phyloP scores from a whole-genome alignment of 2,113 vertebrate species.

The Tragelaphus scriptus region DNA sequence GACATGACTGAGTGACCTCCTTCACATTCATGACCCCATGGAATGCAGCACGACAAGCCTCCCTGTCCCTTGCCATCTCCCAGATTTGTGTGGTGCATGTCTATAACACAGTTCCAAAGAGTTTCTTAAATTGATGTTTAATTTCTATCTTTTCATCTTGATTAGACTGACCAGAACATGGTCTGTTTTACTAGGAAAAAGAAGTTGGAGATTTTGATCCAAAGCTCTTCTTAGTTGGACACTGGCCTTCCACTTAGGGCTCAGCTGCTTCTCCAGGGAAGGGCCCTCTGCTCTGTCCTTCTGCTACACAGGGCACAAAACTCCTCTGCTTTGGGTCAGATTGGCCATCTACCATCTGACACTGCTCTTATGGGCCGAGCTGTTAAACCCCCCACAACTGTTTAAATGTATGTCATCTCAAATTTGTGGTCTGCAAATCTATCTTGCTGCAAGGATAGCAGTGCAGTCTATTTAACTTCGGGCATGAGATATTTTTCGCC shows the following conservation, averaged over 20 bases:
- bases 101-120: not conserved
- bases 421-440: not conserved
- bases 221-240: not conserved
- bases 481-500: not conserved
- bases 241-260: not conserved
- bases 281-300: not conserved
- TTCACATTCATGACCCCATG: fast-evolving
- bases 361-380: not conserved
- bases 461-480: too few species aligned
- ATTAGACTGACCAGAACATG: not conserved
- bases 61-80: not conserved
- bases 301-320: not conserved
- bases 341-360: not conserved
- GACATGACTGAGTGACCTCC: fast-evolving
- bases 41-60: not conserved
- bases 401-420: not conserved
- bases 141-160: not conserved
- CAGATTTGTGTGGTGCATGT: not conserved
- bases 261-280: not conserved
- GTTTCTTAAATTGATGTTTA: not conserved
- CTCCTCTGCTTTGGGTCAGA: not conserved
- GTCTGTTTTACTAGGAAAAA: not conserved
- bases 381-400: not conserved
- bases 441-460: not conserved
- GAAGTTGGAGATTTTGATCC: not conserved